These are phyloP conservation scores for Lithophane ornitopus DNA, from an alignment of 2,888 invertebrate species.

Conservation along the genomic window DNA sequence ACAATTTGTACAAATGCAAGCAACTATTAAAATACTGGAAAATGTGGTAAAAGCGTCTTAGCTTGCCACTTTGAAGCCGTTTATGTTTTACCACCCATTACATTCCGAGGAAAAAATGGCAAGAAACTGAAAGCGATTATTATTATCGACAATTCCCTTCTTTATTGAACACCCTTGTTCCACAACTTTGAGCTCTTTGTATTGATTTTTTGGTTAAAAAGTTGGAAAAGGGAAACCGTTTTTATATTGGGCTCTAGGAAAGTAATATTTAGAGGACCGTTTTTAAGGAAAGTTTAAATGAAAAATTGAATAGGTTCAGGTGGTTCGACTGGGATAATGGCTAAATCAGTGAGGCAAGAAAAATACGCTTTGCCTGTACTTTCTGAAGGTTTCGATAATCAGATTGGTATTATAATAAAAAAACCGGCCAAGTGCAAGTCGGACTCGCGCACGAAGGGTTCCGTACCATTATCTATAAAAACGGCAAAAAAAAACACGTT, in stretches of 20 bases:
- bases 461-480: too few relatives aligned
- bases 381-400: background rate
- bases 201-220: slow-evolving; percentile 55
- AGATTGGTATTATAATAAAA: too few relatives aligned
- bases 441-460: too few relatives aligned
- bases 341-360: slow-evolving; percentile 14
- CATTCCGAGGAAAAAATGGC: slow-evolving; percentile 28
- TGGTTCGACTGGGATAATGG: slow-evolving; percentile 5
- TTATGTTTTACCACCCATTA: slow-evolving; percentile 44
- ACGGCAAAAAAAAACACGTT: too few relatives aligned
- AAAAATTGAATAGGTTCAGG: slow-evolving; percentile 21
- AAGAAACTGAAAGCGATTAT: slow-evolving; percentile 30
- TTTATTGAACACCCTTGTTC: slow-evolving; percentile 45
- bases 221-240: slow-evolving; percentile 24
- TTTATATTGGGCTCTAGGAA: slow-evolving; percentile 8
- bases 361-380: background rate
- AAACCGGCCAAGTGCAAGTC: too few relatives aligned
- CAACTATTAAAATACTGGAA: slow-evolving; percentile 25
- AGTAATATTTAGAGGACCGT: slow-evolving; percentile 22
- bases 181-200: slow-evolving; percentile 32
- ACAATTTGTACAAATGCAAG: slow-evolving; percentile 11
- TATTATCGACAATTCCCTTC: slow-evolving; percentile 38
- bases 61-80: slow-evolving; percentile 29
- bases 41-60: slow-evolving; percentile 13
- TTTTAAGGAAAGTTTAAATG: slow-evolving; percentile 43